Evolutionary conservation across 2,888 invertebrate species (phyloP).

Genomic region (Harpagoxenus sublaevis): DNA sequence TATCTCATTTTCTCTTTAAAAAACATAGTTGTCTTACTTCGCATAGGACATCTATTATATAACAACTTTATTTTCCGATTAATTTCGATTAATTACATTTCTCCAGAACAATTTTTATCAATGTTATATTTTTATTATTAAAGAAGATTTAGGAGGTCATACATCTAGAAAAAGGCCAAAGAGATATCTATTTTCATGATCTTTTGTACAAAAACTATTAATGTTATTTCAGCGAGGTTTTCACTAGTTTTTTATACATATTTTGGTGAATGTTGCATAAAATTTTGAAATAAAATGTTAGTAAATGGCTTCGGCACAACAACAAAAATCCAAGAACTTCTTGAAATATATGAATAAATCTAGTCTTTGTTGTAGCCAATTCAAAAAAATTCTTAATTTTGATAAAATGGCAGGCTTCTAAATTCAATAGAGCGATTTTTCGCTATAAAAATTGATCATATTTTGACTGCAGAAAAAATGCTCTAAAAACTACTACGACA

Average conservation of each 20-base stretch:
- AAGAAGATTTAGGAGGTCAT: background rate
- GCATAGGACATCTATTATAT: background rate
- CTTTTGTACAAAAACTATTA: background rate
- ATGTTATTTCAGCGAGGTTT: background rate
- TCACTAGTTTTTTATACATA: background rate
- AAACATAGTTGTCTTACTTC: background rate
- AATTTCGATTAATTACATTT: background rate
- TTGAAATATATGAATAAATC: too few species aligned
- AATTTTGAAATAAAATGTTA: too few species aligned
- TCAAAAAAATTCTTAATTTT: too few species aligned
- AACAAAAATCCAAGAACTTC: too few species aligned
- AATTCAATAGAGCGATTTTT: too few species aligned
- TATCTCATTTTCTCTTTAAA: constrained; percentile 37
- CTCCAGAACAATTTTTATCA: background rate
- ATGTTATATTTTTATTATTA: background rate
- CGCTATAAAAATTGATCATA: too few species aligned
- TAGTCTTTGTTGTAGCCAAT: too few species aligned
- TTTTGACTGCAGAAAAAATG: too few species aligned
- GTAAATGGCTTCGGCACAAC: too few species aligned
- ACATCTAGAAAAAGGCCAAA: too few species aligned
- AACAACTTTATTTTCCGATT: background rate
- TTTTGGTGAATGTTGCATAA: background rate
- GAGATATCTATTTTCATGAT: background rate
- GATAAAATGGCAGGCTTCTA: too few species aligned
- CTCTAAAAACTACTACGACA: too few species aligned